phyloP scores from a whole-genome alignment of 2,113 vertebrate species.

The Xiphophorus couchianus region DNA sequence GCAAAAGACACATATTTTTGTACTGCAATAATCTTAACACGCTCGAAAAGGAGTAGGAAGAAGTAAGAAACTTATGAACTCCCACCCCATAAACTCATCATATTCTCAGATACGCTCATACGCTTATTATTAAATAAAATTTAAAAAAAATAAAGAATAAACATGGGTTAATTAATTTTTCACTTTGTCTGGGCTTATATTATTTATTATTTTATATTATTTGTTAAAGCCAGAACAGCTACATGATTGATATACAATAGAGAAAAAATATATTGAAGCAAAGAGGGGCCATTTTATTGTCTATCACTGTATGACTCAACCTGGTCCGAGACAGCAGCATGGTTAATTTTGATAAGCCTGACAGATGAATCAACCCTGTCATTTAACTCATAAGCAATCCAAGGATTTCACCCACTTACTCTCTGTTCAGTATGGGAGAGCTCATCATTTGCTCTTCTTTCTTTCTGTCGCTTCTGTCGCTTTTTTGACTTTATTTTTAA shows the following conservation, averaged over 20 bases:
- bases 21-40: too few species aligned
- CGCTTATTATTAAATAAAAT: too few species aligned
- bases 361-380: constrained; percentile 60
- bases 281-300: constrained; percentile 18
- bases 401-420: constrained; percentile 55
- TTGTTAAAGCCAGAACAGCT: constrained; percentile 4
- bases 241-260: constrained; percentile 29
- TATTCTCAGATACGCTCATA: too few species aligned
- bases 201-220: background rate
- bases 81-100: too few species aligned
- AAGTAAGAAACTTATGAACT: too few species aligned
- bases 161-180: too few species aligned
- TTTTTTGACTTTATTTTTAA: constrained; percentile 6
- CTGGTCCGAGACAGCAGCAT: constrained; percentile 29
- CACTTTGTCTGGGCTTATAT: too few species aligned
- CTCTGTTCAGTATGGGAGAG: constrained; percentile 28
- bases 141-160: too few species aligned
- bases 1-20: too few species aligned
- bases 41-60: too few species aligned
- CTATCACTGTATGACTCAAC: constrained; percentile 57
- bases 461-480: background rate
- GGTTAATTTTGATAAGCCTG: constrained; percentile 58
- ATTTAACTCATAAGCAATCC: constrained; percentile 58
- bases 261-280: background rate
- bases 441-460: constrained; percentile 21